Conservation (phyloP, 37 sponge, comb jelly and placozoan genomes). For the Axinella damicornis region DNA sequence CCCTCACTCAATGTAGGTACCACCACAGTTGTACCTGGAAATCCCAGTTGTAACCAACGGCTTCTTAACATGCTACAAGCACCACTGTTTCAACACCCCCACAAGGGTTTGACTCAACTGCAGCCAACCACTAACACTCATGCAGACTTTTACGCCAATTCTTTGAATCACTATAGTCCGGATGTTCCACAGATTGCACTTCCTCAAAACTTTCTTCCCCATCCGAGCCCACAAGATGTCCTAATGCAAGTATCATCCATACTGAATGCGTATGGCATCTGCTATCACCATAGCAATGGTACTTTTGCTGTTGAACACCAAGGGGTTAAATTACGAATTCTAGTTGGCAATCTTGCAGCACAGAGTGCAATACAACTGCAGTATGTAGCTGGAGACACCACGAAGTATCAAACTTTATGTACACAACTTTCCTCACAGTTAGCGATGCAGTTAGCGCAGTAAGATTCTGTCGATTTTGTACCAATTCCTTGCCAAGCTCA, state of each 20-base stretch:
- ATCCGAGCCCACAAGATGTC: slow-evolving; percentile 12
- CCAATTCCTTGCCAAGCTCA: no score
- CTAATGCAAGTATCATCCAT: slow-evolving; percentile 38
- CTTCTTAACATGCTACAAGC: no score
- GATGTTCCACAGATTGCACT: background rate
- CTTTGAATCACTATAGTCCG: background rate
- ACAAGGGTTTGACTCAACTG: no score
- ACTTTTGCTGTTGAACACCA: slow-evolving; percentile 42
- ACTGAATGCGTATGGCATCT: slow-evolving; percentile 20
- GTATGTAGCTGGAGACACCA: slow-evolving; percentile 57
- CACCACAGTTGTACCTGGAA: background rate
- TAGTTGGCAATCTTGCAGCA: slow-evolving; percentile 11
- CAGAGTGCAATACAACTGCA: slow-evolving; percentile 70
- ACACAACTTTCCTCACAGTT: slow-evolving; percentile 23
- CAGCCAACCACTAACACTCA: no score
- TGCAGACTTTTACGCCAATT: background rate
- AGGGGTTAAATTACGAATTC: slow-evolving; percentile 49
- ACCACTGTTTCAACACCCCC: no score
- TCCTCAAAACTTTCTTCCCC: background rate
- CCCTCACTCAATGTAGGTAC: background rate
- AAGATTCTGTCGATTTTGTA: no score
- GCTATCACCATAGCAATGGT: slow-evolving; percentile 21
- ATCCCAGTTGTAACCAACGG: no score
- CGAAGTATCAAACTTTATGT: slow-evolving; percentile 63
- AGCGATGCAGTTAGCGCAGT: no score